phyloP scores from a whole-genome alignment of 2,113 vertebrate genomes.

The Pollachius pollachius region DNA sequence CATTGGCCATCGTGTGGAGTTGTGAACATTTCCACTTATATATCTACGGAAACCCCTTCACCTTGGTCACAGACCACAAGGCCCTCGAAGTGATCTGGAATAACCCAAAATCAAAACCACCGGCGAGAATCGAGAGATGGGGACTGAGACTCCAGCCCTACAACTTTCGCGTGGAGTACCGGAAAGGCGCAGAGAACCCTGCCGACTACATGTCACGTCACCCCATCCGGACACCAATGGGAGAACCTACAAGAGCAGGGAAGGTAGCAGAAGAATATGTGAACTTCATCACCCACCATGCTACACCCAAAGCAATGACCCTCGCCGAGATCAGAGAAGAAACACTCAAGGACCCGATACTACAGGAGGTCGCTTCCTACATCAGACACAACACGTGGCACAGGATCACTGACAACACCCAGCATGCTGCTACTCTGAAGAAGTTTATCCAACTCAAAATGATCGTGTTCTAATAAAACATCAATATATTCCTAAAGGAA shows the following conservation, averaged over 20 bases:
- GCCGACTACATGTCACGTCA: conserved; percentile 32
- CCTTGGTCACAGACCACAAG: too few species aligned
- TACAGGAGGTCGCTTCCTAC: conserved; percentile 19
- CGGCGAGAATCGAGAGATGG: conserved; percentile 33
- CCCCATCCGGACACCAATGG: neutral
- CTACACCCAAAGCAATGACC: conserved; percentile 32
- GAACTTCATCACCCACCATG: conserved; percentile 21
- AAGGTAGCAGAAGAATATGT: conserved; percentile 40
- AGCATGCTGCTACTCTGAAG: neutral
- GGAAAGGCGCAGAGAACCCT: conserved; percentile 28
- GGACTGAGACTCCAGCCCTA: conserved; percentile 31
- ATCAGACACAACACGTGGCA: conserved; percentile 29
- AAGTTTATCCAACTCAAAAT: conserved; percentile 9
- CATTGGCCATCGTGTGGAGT: conserved; percentile 22
- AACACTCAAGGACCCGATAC: conserved; percentile 17
- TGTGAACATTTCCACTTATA: conserved; percentile 21
- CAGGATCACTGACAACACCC: neutral
- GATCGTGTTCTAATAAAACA: too few species aligned
- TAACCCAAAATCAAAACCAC: conserved; percentile 34
- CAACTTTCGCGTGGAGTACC: conserved; percentile 22
- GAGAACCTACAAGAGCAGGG: conserved; percentile 4
- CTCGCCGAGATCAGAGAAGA: conserved; percentile 14
- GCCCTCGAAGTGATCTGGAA: too few species aligned
- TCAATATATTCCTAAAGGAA: too few species aligned
- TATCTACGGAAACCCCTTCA: too few species aligned